These are phyloP conservation scores for Brachycybe producta DNA, from an alignment of 2,888 invertebrate genomes.

Conservation along the genomic window DNA sequence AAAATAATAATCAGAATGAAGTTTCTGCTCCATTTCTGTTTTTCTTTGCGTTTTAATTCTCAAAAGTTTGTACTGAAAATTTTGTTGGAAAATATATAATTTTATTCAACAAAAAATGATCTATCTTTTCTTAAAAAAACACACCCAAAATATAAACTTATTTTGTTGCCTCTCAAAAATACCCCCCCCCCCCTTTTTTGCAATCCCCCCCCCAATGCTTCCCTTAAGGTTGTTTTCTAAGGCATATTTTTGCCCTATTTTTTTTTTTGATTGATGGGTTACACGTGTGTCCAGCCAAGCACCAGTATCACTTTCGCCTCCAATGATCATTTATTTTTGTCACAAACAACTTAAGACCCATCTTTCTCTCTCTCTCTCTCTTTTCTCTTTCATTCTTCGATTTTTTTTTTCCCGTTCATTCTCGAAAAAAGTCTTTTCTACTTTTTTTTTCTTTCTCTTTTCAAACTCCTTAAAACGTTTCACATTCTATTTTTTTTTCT, in stretches of 20 bases:
- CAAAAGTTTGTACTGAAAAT: too few species aligned
- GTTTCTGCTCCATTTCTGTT: too few species aligned
- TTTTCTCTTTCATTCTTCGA: too few species aligned
- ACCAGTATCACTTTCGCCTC: conserved; percentile 3
- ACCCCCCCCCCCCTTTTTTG: background rate
- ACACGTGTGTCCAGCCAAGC: conserved; percentile 11
- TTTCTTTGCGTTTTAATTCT: too few species aligned
- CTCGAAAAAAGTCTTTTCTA: background rate
- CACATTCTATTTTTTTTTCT: too few species aligned
- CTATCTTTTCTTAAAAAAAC: too few species aligned
- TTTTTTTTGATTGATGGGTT: conserved; percentile 6
- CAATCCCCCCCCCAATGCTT: background rate
- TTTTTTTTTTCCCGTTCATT: background rate
- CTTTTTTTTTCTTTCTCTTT: too few species aligned
- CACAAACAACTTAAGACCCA: background rate
- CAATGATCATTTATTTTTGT: conserved; percentile 6
- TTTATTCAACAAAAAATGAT: too few species aligned
- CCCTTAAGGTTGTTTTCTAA: background rate
- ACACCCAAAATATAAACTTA: too few species aligned
- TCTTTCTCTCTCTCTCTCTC: background rate
- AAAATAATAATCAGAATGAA: too few species aligned
- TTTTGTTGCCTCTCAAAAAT: too few species aligned
- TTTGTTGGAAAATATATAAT: too few species aligned
- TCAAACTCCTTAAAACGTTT: background rate
- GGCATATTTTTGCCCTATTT: background rate